These are phyloP conservation scores for Ochropleura plecta DNA, from an alignment of 2,888 invertebrate genomes.

Conservation along the genomic window DNA sequence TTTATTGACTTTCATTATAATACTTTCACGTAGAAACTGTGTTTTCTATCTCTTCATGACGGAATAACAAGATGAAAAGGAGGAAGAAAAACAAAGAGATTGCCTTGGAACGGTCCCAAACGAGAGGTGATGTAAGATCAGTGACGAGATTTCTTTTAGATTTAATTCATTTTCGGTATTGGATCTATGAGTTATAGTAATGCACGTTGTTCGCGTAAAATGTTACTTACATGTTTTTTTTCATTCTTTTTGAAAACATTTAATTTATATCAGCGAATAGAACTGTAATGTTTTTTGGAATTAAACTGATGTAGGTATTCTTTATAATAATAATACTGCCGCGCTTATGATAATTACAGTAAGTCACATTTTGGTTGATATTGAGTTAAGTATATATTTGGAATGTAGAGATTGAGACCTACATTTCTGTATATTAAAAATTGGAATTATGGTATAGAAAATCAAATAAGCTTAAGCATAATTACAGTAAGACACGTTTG, in stretches of 20 bases:
- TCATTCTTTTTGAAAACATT: neutral
- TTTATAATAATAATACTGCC: no score
- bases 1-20: neutral
- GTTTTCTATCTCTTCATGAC: constrained; percentile 25
- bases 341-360: no score
- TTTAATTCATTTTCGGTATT: constrained; percentile 9
- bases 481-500: no score
- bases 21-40: neutral
- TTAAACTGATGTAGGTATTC: neutral
- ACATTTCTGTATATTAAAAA: no score
- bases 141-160: constrained; percentile 1
- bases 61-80: constrained; percentile 38
- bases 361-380: no score
- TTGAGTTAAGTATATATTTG: no score
- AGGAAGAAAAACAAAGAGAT: constrained; percentile 48
- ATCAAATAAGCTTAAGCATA: no score
- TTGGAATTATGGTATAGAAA: no score
- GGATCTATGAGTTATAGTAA: neutral
- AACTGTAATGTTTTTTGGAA: neutral
- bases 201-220: neutral
- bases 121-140: constrained; percentile 12
- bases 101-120: constrained; percentile 55
- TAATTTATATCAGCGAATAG: neutral
- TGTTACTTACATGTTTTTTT: neutral
- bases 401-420: no score